Base-by-base conservation (phyloP, 2,113 vertebrate species). In the Ornithorhynchus anatinus region DNA sequence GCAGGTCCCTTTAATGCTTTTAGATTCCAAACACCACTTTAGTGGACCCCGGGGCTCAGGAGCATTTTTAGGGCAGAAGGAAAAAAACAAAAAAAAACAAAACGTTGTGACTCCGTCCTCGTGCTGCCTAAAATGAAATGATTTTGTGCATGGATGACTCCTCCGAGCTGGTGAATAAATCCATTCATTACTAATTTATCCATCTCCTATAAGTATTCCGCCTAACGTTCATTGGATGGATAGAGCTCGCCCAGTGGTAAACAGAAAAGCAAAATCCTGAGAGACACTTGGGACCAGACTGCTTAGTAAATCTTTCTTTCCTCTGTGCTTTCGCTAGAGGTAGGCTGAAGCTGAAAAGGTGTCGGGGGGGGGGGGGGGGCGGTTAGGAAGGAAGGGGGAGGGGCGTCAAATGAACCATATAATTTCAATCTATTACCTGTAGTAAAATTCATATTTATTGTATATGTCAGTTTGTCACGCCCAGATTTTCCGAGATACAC, bases 381-480 rank as follows among this genome's bases (percentile, higher is more conserved):
- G n/a, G n/a, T n/a, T n/a, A n/a, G n/a, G n/a, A n/a, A n/a, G n/a
- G n/a, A n/a, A n/a, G n/a, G n/a, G n/a, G n/a, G n/a, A n/a, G 47
- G 84, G 73, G 50, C 72, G 87, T 86, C 89, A 87, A 94, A 92
- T 85, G 77, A 89, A 87, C 92, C 89, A 86, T 88, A 84, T 92
- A 90, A 90, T 84, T 91, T 85, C 65, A 79, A 40, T 80, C 79
- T 79, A 75, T 87, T 83, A 81, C 79, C n/a, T 70, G 36, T 61
- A 43, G 71, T 77, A 85, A 89, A 75, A 82, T 85, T 68, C 54
- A 27, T 82, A 88, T 92, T 92, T 91, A 92, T 92, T 87, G 77
- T 90, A 56, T 83, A 78, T 86, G 91, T 93, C 93, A 91, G 79
- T 78, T 86, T 90, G 92, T 92, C 93, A 88, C 89, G 78, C 67